A percentile compares a stretch with the other conserved stretches of the same genome.
Evolutionary conservation across 2,888 invertebrate species (phyloP).

Genomic region (Colletes collaris): DNA sequence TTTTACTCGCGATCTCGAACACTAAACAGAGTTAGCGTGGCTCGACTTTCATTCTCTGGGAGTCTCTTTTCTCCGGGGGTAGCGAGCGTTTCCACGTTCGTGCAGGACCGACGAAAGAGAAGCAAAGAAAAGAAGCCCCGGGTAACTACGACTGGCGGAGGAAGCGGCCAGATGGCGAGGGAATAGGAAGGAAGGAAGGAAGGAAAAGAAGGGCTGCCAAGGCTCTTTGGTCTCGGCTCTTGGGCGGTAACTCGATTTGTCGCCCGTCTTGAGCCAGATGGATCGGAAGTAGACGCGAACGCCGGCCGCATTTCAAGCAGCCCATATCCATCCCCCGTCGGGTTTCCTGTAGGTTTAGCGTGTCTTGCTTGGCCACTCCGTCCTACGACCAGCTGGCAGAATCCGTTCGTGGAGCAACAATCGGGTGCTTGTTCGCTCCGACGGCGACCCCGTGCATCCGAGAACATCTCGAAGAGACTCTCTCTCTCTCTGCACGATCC

Average conservation of each 20-base stretch:
- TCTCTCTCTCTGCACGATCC: conserved; percentile 2
- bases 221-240: conserved; percentile 78
- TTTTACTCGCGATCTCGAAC: conserved; percentile 77
- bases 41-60: conserved; percentile 20
- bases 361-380: conserved; percentile 53
- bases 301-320: conserved; percentile 78
- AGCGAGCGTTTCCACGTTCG: not conserved
- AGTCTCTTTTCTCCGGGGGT: not conserved
- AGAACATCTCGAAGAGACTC: too few relatives aligned
- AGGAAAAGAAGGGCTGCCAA: conserved; percentile 68
- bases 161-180: conserved; percentile 3
- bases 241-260: conserved; percentile 79
- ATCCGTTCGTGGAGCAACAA: conserved; percentile 58
- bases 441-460: not conserved
- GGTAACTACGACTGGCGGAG: conserved; percentile 29
- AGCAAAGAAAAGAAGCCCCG: conserved; percentile 34
- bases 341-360: conserved; percentile 42
- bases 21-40: conserved; percentile 73
- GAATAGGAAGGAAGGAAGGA: conserved; percentile 55
- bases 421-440: conserved; percentile 29
- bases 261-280: conserved; percentile 80
- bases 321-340: conserved; percentile 43
- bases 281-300: conserved; percentile 80
- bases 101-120: not conserved
- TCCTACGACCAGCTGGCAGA: conserved; percentile 3